phyloP scores from a whole-genome alignment of 2,888 invertebrate genomes.

The Acanthococcus lagerstroemiae region DNA sequence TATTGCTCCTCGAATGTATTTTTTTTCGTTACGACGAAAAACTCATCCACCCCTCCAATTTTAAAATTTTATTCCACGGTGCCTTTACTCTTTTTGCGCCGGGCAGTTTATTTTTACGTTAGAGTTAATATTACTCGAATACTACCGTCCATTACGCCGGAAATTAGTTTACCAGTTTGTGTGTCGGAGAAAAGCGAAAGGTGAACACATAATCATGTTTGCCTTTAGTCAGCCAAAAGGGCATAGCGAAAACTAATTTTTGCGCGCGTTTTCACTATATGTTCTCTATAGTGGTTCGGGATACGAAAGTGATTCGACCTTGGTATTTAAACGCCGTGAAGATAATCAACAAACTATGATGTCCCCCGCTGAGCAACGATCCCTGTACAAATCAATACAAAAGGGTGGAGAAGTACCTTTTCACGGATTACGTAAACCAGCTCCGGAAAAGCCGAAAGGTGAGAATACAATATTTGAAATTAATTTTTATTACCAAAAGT shows the following conservation, averaged over 20 bases:
- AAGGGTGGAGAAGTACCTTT: conserved; percentile 91
- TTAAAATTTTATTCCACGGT: too few relatives aligned
- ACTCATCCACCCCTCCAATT: too few relatives aligned
- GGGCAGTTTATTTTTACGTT: not conserved
- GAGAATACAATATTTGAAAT: conserved; percentile 39
- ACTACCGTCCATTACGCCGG: not conserved
- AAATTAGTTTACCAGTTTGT: not conserved
- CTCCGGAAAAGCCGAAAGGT: conserved; percentile 75
- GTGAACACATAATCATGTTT: not conserved
- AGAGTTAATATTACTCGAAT: conserved; percentile 19
- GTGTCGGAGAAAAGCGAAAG: not conserved
- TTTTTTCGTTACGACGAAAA: too few relatives aligned
- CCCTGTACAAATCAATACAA: conserved; percentile 78
- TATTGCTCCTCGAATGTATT: too few relatives aligned
- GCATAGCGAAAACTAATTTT: not conserved
- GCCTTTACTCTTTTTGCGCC: not conserved
- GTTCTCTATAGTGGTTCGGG: conserved; percentile 43
- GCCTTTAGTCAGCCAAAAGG: not conserved
- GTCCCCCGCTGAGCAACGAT: conserved; percentile 72
- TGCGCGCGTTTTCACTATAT: not conserved
- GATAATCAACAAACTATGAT: conserved; percentile 44
- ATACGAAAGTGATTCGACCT: conserved; percentile 82
- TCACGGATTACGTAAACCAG: conserved; percentile 80
- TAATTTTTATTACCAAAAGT: not conserved
- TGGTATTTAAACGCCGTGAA: conserved; percentile 68